phyloP scores from a whole-genome alignment of 2,113 vertebrate genomes.

The Paramormyrops kingsleyae region DNA sequence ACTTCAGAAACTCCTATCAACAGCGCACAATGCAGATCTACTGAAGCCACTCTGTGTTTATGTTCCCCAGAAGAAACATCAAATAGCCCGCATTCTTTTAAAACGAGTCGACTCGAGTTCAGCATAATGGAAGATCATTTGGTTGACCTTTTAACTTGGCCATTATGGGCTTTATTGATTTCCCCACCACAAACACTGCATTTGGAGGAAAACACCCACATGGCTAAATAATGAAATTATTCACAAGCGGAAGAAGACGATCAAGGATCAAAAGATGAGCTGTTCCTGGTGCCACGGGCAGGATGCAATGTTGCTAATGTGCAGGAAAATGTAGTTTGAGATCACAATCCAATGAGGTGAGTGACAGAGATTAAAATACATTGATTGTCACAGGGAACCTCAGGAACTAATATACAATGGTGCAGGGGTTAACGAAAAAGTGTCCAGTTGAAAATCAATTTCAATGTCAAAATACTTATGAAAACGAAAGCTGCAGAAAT shows the following conservation, averaged over 20 bases:
- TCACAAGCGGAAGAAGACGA: constrained; percentile 2
- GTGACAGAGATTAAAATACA: constrained; percentile 18
- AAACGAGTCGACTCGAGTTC: background rate
- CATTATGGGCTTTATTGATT: constrained; percentile 6
- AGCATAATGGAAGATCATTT: background rate
- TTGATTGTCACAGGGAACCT: background rate
- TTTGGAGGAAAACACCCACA: background rate
- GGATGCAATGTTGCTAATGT: background rate
- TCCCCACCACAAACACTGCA: background rate
- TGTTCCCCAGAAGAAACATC: background rate
- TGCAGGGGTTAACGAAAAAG: constrained; percentile 23
- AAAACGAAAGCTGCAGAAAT: constrained; percentile 14
- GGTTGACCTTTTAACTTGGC: background rate
- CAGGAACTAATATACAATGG: constrained; percentile 7
- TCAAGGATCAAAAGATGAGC: background rate
- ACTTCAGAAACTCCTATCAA: background rate
- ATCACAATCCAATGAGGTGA: constrained; percentile 1
- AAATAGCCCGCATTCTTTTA: background rate
- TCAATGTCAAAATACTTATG: constrained; percentile 6
- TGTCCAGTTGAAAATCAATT: constrained; percentile 16
- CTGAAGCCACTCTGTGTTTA: background rate
- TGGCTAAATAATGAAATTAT: constrained; percentile 6
- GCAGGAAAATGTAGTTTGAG: constrained; percentile 3
- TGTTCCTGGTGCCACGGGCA: background rate
- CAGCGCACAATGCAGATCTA: no score